A percentile compares a stretch with the other conserved stretches of the same genome.
Conservation (phyloP, 2,113 vertebrate species). For the Riparia riparia region DNA sequence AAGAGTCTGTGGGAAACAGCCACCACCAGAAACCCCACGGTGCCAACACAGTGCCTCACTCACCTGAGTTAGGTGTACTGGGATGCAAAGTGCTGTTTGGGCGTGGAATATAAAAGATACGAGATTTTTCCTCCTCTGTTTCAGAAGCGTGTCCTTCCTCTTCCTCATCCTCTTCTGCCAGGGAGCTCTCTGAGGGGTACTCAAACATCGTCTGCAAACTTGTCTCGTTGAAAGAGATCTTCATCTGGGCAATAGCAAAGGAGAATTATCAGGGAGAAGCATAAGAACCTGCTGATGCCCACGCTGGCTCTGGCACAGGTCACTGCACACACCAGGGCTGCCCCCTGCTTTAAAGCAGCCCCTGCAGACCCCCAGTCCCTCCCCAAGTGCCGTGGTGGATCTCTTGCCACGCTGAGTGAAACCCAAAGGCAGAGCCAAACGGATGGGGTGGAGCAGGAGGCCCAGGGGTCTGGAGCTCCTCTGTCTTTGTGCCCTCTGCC, state of each 20-base stretch:
- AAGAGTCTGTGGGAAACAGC: not conserved
- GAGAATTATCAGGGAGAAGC: not conserved
- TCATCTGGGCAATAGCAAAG: conserved; percentile 80
- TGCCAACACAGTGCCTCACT: not conserved
- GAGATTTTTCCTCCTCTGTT: conserved; percentile 70
- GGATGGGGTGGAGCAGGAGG: not conserved
- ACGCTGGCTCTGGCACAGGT: not conserved
- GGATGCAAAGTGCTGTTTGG: conserved; percentile 72
- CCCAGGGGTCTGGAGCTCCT: not conserved
- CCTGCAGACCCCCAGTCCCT: not conserved
- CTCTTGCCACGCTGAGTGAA: accelerated
- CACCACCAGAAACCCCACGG: not conserved
- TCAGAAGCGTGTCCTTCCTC: conserved; percentile 60
- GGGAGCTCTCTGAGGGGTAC: conserved; percentile 91
- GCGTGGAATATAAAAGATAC: conserved; percentile 77
- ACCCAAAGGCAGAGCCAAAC: not conserved
- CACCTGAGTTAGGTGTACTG: conserved; percentile 81
- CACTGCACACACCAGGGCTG: not conserved
- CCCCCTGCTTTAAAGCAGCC: not conserved
- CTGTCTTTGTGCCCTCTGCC: not conserved
- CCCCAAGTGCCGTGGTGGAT: accelerated
- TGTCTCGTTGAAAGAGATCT: conserved; percentile 95
- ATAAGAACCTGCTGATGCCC: not conserved
- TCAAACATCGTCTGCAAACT: conserved; percentile 92
- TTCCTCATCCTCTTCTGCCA: conserved; percentile 83